Base-by-base conservation (phyloP, 2,797 vertebrate genomes). In the Lepus townsendii region DNA sequence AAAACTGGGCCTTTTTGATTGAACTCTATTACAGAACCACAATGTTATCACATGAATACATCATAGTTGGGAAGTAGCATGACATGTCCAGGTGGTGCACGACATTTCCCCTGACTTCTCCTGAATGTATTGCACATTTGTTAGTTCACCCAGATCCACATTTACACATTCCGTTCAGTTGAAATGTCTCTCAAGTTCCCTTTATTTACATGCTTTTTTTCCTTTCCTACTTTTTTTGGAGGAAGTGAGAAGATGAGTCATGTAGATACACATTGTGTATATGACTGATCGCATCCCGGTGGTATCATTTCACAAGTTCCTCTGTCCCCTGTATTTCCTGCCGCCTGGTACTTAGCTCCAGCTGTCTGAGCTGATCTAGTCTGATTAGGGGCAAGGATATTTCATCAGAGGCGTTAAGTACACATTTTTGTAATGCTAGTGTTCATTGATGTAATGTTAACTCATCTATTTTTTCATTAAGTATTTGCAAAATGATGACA, bases 401-500 rank as follows among this genome's bases (percentile, higher is more conserved):
- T 50, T 79, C 26, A 38, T 24, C 71, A 65, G 47, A 16, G 10
- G 57, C 66, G 7, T 13, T 73, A 20, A 24, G 68, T 72, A n/a
- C 60, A 69, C n/a, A 68, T 76, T 77, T 72, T n/a, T 79, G 60
- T 65, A 50, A 80, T 50, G 19, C 73, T 65, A 22, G 17, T 85
- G 50, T 12, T 6, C 12, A 10, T 22, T 72, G 19, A 75, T 80
- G 30, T 47, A 68, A 42, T 14, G 4, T 82, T 62, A 88, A 6
- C 20, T 54, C 71, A 83, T 88, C 20, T 77, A 16, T 50, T 87
- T 30, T 63, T 91, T 91, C 27, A 76, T 71, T 91, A 78, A 57
- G 20, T 38, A 3, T 80, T 82, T 68, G 22, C 35, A 50, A 80
- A 75, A 57, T 60, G 24, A 26, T 62, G 50, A 32, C 75, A 47